These are phyloP conservation scores for Piaya cayana DNA, from an alignment of 2,113 vertebrate species.

Conservation along the genomic window DNA sequence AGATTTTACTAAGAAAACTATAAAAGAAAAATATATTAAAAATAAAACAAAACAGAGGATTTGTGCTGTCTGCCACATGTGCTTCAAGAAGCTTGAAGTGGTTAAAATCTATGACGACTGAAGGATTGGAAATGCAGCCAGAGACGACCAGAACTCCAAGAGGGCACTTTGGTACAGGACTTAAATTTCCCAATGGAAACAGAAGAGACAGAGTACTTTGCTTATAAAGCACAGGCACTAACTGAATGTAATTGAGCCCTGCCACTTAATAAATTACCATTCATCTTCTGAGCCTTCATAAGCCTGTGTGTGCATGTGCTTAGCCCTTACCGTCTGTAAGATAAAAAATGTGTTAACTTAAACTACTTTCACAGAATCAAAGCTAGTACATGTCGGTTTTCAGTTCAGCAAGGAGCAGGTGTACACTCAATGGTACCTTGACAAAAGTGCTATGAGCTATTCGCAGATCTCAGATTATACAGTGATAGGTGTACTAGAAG, in stretches of 20 bases:
- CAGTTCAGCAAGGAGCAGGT: not conserved
- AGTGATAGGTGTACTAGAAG: constrained; percentile 10
- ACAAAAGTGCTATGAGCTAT: not conserved
- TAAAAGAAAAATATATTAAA: not conserved
- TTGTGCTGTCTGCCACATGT: not conserved
- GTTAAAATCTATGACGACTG: not conserved
- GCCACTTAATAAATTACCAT: not conserved
- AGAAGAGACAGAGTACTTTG: not conserved
- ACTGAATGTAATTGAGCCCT: not conserved
- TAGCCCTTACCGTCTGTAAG: not conserved
- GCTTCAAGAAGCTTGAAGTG: not conserved
- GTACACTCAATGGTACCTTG: not conserved
- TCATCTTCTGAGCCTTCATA: not conserved
- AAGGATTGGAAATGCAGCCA: not conserved
- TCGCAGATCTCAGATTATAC: constrained; percentile 21
- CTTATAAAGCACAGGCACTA: not conserved
- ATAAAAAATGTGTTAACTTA: constrained; percentile 22
- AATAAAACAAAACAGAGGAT: not conserved
- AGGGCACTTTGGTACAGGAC: not conserved
- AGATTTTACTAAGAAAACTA: not conserved
- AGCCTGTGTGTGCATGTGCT: not conserved
- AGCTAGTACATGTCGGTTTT: not conserved
- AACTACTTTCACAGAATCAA: not conserved
- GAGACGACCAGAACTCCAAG: not conserved
- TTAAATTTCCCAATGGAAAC: not conserved